These are phyloP conservation scores for Synergus japonicus DNA, from an alignment of 2,888 invertebrate genomes.

Conservation along the genomic window DNA sequence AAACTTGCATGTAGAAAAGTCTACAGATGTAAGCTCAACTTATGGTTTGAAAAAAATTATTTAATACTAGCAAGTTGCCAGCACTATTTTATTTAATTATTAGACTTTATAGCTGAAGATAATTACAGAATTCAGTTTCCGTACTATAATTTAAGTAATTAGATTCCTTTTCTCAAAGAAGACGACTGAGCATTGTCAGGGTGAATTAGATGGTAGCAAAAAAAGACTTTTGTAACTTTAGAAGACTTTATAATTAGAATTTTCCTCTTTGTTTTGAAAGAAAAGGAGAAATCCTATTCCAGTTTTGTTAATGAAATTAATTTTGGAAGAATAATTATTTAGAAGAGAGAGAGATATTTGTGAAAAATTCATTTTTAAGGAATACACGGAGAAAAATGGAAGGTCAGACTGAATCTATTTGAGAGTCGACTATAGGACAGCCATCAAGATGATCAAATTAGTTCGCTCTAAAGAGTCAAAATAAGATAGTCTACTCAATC, in stretches of 20 bases:
- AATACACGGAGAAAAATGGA: too few species aligned
- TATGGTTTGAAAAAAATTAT: not conserved
- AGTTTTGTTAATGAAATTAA: too few species aligned
- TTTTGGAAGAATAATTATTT: too few species aligned
- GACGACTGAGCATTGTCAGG: not conserved
- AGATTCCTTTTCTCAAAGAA: constrained; percentile 16
- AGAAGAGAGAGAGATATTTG: not conserved
- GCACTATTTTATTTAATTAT: not conserved
- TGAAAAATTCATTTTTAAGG: not conserved
- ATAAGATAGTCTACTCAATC: too few species aligned
- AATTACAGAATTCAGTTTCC: constrained; percentile 14
- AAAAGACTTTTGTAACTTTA: not conserved
- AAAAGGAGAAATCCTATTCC: not conserved
- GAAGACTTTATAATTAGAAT: constrained; percentile 18
- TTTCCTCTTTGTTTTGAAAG: not conserved
- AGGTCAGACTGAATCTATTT: too few species aligned
- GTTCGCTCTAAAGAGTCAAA: too few species aligned
- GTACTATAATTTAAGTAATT: constrained; percentile 2
- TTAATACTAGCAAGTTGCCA: not conserved
- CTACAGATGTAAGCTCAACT: too few species aligned
- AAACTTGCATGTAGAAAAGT: too few species aligned
- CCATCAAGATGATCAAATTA: too few species aligned
- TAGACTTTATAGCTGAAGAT: not conserved
- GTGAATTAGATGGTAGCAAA: not conserved
- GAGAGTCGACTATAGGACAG: too few species aligned